These are phyloP conservation scores for Buceros bicornis DNA, from an alignment of 2,797 vertebrate genomes.

Conservation along the genomic window DNA sequence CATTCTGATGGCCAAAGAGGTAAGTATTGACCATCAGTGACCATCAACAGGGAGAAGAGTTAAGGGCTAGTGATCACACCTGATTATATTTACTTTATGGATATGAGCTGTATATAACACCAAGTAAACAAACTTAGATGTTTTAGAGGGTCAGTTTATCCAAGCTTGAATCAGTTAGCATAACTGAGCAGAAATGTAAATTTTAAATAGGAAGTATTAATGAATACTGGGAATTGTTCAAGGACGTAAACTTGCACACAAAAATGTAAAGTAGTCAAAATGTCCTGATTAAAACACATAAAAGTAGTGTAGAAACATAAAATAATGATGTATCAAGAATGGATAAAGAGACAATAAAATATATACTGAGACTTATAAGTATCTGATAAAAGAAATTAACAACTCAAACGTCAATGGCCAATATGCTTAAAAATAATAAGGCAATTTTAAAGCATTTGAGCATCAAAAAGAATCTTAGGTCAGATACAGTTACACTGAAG, in stretches of 20 bases:
- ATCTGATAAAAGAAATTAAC: conserved; percentile 20
- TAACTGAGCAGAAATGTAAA: background rate
- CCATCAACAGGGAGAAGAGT: background rate
- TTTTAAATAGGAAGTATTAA: conserved; percentile 40
- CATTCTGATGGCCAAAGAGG: background rate
- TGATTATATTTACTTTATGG: background rate
- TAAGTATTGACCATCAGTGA: background rate
- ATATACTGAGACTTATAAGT: background rate
- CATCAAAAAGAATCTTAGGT: conserved; percentile 64
- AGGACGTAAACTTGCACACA: background rate
- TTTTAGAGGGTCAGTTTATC: background rate
- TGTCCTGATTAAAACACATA: background rate
- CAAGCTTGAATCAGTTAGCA: background rate
- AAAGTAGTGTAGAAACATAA: background rate
- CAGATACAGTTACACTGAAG: conserved; percentile 45
- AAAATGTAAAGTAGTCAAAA: background rate
- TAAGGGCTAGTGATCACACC: background rate
- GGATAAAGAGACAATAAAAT: background rate
- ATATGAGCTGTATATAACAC: background rate
- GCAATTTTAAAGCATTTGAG: conserved; percentile 59
- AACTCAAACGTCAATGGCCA: conserved; percentile 47
- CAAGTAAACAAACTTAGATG: background rate
- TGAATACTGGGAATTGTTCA: conserved; percentile 41
- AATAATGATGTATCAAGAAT: background rate
- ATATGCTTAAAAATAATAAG: conserved; percentile 57